Evolutionary conservation across 2,113 vertebrate species (phyloP).

Genomic region (Trogon surrucura): DNA sequence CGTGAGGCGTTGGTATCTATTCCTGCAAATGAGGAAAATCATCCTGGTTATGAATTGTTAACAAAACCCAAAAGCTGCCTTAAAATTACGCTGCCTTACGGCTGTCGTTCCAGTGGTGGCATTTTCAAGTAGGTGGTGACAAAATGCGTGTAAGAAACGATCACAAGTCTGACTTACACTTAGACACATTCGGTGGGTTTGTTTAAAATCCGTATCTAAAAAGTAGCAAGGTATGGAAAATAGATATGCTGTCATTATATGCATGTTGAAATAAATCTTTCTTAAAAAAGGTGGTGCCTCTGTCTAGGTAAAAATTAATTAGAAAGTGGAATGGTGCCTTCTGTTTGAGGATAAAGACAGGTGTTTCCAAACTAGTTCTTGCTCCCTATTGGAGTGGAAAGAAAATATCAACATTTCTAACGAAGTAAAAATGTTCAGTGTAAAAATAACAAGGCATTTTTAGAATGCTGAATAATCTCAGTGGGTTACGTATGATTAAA

Average conservation of each 20-base stretch:
- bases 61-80: not conserved
- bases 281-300: not conserved
- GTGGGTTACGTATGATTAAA: not conserved
- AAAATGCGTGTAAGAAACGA: not conserved
- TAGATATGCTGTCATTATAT: not conserved
- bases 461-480: not conserved
- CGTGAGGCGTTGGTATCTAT: not conserved
- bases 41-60: not conserved
- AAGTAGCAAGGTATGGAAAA: not conserved
- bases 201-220: not conserved
- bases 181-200: not conserved
- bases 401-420: not conserved
- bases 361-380: not conserved
- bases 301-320: not conserved
- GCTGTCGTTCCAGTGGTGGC: not conserved
- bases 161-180: fast-evolving
- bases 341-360: not conserved
- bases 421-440: not conserved
- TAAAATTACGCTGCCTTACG: not conserved
- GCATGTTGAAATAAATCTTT: not conserved
- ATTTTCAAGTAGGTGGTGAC: not conserved
- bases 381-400: not conserved
- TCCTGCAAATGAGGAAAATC: not conserved
- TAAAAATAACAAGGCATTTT: not conserved
- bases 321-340: not conserved